A percentile compares a stretch with the other conserved stretches of the same genome.
Conservation (phyloP, 1,140 invertebrate genomes). For the Leptinotarsa texana region DNA sequence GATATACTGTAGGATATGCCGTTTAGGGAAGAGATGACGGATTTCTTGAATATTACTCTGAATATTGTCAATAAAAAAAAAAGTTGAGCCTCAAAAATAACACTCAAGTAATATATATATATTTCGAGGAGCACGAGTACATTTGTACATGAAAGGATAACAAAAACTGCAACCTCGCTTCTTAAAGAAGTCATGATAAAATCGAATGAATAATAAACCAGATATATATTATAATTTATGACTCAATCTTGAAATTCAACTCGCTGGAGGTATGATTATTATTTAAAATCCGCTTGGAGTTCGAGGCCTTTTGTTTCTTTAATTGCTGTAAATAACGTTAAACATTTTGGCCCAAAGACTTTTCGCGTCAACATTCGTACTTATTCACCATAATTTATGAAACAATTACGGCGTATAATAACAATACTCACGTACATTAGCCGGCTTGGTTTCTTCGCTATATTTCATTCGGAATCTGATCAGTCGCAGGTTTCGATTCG, state of each 20-base stretch:
- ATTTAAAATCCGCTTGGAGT: conserved; percentile 23
- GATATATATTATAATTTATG: conserved; percentile 23
- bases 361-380: conserved; percentile 24
- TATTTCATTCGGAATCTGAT: conserved; percentile 8
- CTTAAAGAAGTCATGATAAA: conserved; percentile 13
- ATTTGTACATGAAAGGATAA: background rate
- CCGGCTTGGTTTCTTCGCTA: conserved; percentile 10
- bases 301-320: conserved; percentile 27
- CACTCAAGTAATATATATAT: too few species aligned
- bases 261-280: conserved; percentile 25
- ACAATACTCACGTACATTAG: conserved; percentile 22
- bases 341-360: conserved; percentile 12
- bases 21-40: too few species aligned
- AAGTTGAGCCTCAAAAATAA: too few species aligned
- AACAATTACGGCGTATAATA: conserved; percentile 25
- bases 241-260: conserved; percentile 19
- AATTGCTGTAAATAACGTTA: conserved; percentile 28
- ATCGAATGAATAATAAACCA: conserved; percentile 23
- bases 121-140: too few species aligned
- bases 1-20: too few species aligned
- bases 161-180: conserved; percentile 9
- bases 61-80: too few species aligned
- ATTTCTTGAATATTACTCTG: too few species aligned
- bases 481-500: background rate
- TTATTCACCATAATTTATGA: conserved; percentile 25